phyloP scores from a whole-genome alignment of 37 sponge, comb jelly and placozoan species.

The Haliclona indistincta region DNA sequence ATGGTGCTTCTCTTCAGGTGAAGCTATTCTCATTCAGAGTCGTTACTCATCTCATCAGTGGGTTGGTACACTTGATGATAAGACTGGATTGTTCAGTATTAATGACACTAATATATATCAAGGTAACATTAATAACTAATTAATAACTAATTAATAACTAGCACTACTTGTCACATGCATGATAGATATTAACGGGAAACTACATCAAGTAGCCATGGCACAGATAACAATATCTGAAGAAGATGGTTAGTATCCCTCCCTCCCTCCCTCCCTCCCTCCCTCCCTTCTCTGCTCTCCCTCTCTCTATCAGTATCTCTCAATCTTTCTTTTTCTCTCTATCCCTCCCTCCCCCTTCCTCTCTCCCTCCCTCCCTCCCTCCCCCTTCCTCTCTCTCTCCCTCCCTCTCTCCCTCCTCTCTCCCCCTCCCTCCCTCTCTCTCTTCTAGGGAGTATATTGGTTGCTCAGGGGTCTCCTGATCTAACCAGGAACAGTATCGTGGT shows the following conservation, averaged over 20 bases:
- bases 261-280: slow-evolving; percentile 3
- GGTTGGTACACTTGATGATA: slow-evolving; percentile 27
- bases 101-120: slow-evolving; percentile 46
- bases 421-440: slow-evolving; percentile 5
- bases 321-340: no score
- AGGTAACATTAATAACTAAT: background rate
- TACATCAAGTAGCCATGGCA: background rate
- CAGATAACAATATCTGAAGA: background rate
- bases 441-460: no score
- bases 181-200: slow-evolving; percentile 4
- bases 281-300: background rate
- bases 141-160: background rate
- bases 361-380: background rate
- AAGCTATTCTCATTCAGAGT: background rate
- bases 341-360: no score
- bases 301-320: no score
- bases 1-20: no score
- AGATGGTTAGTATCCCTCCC: background rate
- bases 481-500: no score
- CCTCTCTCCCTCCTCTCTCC: background rate
- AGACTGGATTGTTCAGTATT: slow-evolving; percentile 50
- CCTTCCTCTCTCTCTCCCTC: background rate
- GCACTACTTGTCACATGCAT: background rate
- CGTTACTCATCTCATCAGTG: slow-evolving; percentile 11
- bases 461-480: no score